Conservation (phyloP, 2,797 vertebrate species). For the Cuculus canorus region DNA sequence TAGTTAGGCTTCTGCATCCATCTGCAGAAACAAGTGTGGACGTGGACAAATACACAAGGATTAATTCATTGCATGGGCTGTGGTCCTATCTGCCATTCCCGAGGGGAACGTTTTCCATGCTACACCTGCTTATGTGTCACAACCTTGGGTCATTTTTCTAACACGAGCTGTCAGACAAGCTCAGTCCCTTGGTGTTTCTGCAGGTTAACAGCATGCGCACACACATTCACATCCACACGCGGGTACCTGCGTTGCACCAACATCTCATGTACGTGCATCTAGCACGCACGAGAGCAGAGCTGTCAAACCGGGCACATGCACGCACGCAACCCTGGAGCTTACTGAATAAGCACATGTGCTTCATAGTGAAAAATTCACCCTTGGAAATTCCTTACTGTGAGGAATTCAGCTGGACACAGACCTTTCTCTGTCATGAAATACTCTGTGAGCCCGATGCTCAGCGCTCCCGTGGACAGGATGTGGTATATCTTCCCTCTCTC, state of each 20-base stretch:
- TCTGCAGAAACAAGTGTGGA: fast-evolving
- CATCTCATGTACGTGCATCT: not conserved
- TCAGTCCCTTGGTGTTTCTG: too few species aligned
- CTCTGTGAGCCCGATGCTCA: fast-evolving
- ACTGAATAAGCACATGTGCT: fast-evolving
- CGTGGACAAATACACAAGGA: not conserved
- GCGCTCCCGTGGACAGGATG: fast-evolving
- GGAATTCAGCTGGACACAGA: not conserved
- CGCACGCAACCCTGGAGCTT: fast-evolving
- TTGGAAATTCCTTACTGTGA: not conserved
- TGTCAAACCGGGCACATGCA: fast-evolving
- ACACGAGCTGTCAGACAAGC: not conserved
- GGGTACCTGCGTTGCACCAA: fast-evolving
- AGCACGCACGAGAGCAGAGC: fast-evolving
- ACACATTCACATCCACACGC: fast-evolving
- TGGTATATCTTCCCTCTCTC: not conserved
- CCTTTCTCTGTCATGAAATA: not conserved
- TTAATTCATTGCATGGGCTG: fast-evolving
- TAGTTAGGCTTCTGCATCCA: not conserved
- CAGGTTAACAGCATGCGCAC: fast-evolving
- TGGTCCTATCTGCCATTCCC: not conserved
- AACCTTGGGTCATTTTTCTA: not conserved
- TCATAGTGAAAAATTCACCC: fast-evolving
- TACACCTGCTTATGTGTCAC: fast-evolving
- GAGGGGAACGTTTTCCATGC: not conserved